These are phyloP conservation scores for Euborellia annulipes DNA, from an alignment of 1,140 invertebrate species.

Conservation along the genomic window DNA sequence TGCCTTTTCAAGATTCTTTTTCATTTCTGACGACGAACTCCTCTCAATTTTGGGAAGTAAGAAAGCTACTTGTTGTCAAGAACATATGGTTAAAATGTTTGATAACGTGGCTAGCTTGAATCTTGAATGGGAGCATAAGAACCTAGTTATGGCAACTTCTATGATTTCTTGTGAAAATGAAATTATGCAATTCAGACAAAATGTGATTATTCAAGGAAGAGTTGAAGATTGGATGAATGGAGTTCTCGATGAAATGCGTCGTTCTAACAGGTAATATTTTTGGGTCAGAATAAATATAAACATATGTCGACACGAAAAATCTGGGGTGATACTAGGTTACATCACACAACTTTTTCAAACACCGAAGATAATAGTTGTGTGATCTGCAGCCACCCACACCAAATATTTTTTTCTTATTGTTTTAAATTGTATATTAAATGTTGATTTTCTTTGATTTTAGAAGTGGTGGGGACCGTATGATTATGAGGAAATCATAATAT, in stretches of 20 bases:
- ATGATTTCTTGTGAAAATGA: constrained; percentile 77
- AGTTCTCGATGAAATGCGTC: constrained; percentile 67
- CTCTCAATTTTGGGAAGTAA: constrained; percentile 76
- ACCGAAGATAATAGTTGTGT: no score
- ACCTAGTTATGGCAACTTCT: constrained; percentile 46
- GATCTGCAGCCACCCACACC: no score
- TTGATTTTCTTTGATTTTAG: no score
- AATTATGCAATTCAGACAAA: constrained; percentile 61
- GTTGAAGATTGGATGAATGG: constrained; percentile 85
- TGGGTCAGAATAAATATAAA: no score
- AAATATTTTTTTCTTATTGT: no score
- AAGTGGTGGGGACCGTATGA: no score
- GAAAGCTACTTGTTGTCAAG: constrained; percentile 62
- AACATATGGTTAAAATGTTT: constrained; percentile 91
- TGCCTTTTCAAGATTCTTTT: constrained; percentile 79
- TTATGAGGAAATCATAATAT: no score
- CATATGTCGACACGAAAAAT: no score
- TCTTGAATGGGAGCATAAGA: constrained; percentile 41
- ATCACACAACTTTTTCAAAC: no score
- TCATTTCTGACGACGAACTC: constrained; percentile 84
- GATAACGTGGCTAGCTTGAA: constrained; percentile 68
- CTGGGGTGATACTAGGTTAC: no score
- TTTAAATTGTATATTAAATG: no score
- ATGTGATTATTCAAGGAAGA: constrained; percentile 41
- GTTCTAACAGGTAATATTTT: constrained; percentile 48